phyloP scores from a whole-genome alignment of 2,113 vertebrate genomes.

The Leptocoma aspasia region DNA sequence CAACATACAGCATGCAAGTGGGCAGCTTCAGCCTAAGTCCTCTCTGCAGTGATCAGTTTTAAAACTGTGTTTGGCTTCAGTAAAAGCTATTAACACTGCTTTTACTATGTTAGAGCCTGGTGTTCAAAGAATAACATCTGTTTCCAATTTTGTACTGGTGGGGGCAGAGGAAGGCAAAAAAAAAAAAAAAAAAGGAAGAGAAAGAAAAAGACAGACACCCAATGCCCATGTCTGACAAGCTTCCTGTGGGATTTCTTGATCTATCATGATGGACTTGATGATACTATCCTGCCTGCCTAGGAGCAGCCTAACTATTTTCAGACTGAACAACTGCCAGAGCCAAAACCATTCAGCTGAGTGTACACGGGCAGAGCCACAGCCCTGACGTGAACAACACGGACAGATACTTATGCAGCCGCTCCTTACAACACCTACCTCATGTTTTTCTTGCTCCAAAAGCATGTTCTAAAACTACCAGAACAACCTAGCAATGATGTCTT shows the following conservation, averaged over 20 bases:
- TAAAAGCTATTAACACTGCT: neutral
- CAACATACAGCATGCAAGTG: neutral
- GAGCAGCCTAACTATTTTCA: neutral
- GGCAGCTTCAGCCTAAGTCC: neutral
- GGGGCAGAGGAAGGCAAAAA: neutral
- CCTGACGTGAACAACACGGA: neutral
- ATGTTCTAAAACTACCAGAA: neutral
- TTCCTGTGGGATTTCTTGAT: neutral
- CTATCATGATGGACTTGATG: neutral
- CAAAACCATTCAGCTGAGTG: neutral
- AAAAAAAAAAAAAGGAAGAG: neutral
- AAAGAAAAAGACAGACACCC: neutral
- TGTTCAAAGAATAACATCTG: neutral
- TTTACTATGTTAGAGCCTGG: neutral
- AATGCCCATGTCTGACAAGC: neutral
- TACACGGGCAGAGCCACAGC: neutral
- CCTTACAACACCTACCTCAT: neutral
- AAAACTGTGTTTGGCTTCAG: neutral
- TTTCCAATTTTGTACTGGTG: neutral
- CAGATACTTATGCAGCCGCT: rapidly evolving
- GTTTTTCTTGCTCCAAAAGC: neutral
- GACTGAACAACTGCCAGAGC: neutral
- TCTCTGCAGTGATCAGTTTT: neutral
- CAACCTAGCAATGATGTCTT: neutral
- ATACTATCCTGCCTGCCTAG: neutral